Evolutionary conservation across 2,113 vertebrate genomes (phyloP).

Genomic region (Antigone vipio): DNA sequence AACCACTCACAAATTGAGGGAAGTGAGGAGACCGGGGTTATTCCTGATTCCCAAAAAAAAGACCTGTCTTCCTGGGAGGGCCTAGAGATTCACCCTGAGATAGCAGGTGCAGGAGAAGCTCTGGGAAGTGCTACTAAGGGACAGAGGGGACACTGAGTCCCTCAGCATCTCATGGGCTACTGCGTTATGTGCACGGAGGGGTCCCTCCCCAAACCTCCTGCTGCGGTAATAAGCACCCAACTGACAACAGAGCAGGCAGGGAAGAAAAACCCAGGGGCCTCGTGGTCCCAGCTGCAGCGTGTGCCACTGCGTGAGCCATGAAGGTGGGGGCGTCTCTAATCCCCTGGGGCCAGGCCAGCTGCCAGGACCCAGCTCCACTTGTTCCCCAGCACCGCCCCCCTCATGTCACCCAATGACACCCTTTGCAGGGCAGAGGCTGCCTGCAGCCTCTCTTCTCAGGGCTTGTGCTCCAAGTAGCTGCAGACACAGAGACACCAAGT

Average conservation of each 20-base stretch:
- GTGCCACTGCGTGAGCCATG: not conserved
- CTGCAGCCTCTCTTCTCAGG: not conserved
- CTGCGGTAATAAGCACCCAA: not conserved
- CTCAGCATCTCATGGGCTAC: not conserved
- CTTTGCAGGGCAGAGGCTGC: not conserved
- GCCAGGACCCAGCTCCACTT: not conserved
- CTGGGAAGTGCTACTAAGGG: not conserved
- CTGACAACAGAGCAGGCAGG: not conserved
- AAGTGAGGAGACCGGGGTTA: not conserved
- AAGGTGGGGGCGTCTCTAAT: not conserved
- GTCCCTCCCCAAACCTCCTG: not conserved
- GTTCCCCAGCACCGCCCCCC: not conserved
- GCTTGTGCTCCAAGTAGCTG: not conserved
- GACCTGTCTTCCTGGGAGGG: not conserved
- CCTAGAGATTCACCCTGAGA: not conserved
- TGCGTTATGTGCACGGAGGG: not conserved
- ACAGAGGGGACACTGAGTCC: not conserved
- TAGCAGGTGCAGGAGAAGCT: not conserved
- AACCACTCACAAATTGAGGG: not conserved
- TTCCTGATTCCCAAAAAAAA: not conserved
- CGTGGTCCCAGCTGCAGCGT: fast-evolving
- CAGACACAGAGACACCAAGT: not conserved
- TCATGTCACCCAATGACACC: not conserved
- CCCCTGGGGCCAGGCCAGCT: not conserved
- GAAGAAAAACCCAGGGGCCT: not conserved